phyloP scores from a whole-genome alignment of 2,888 invertebrate species.

The Labia minor region DNA sequence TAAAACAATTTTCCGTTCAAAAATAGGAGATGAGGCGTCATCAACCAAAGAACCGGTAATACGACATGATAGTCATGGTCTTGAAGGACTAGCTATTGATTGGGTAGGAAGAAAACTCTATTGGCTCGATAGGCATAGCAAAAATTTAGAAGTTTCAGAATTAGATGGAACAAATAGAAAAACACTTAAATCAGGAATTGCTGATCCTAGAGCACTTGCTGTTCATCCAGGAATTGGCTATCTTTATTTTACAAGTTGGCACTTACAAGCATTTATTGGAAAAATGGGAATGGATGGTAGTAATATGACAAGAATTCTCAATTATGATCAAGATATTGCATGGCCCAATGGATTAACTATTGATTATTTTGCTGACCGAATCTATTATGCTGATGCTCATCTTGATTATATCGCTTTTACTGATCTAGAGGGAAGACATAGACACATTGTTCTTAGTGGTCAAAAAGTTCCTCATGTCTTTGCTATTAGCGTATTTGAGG shows the following conservation, averaged over 20 bases:
- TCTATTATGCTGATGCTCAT: conserved; percentile 98
- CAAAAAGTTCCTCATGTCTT: conserved; percentile 85
- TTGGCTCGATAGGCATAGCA: conserved; percentile 91
- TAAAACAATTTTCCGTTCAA: conserved; percentile 79
- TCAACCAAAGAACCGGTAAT: conserved; percentile 63
- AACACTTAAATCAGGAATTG: conserved; percentile 76
- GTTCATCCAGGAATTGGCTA: conserved; percentile 91
- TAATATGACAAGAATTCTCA: conserved; percentile 75
- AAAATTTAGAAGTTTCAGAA: conserved; percentile 90
- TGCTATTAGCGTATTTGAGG: conserved; percentile 87
- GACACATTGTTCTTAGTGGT: conserved; percentile 71
- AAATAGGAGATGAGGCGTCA: background rate
- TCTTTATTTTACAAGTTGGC: conserved; percentile 94
- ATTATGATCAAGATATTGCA: conserved; percentile 87
- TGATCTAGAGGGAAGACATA: conserved; percentile 81
- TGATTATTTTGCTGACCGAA: conserved; percentile 87
- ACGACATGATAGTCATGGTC: conserved; percentile 83
- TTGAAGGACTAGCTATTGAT: conserved; percentile 96
- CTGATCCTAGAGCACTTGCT: conserved; percentile 87
- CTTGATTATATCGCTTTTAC: conserved; percentile 93
- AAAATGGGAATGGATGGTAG: conserved; percentile 96
- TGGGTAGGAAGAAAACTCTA: conserved; percentile 95
- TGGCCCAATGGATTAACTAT: conserved; percentile 98
- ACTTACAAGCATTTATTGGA: conserved; percentile 88
- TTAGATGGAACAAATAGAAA: conserved; percentile 83